A percentile compares a stretch with the other conserved stretches of the same genome.
phyloP scores from a whole-genome alignment of 2,113 vertebrate species.

The Empidonax traillii region DNA sequence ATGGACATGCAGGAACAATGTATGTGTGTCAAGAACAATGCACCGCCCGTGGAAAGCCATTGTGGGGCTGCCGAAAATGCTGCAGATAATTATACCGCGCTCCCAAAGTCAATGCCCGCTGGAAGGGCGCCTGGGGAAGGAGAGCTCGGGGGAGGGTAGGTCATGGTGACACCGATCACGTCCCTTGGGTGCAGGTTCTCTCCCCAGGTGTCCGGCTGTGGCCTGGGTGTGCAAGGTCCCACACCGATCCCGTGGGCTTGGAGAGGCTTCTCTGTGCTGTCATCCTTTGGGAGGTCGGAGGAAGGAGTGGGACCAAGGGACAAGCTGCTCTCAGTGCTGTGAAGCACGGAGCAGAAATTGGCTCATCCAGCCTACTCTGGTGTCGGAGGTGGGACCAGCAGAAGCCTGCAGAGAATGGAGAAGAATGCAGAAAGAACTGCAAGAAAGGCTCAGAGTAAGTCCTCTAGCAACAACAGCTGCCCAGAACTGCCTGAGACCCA shows the following conservation, averaged over 20 bases:
- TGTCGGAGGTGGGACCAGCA: no score
- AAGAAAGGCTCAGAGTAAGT: no score
- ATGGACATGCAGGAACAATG: constrained; percentile 62
- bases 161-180: constrained; percentile 27
- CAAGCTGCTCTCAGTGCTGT: not conserved
- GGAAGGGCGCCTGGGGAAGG: constrained; percentile 24
- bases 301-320: not conserved
- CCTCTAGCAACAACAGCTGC: no score
- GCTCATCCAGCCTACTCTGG: not conserved
- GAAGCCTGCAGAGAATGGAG: no score
- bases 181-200: not conserved
- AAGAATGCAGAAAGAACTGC: no score
- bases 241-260: not conserved
- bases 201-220: not conserved
- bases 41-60: constrained; percentile 29
- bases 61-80: constrained; percentile 45
- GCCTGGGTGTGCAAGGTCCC: not conserved
- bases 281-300: not conserved
- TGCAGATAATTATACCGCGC: constrained; percentile 21
- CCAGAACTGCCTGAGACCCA: no score
- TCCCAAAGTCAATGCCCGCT: constrained; percentile 20
- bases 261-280: not conserved
- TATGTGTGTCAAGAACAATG: constrained; percentile 58
- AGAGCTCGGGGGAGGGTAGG: constrained; percentile 10
- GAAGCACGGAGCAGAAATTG: not conserved